Percentiles rank a stretch among this genome's conserved stretches.
These are phyloP conservation scores for Opisthocomus hoazin DNA, from an alignment of 2,113 vertebrate genomes.

Conservation along the genomic window DNA sequence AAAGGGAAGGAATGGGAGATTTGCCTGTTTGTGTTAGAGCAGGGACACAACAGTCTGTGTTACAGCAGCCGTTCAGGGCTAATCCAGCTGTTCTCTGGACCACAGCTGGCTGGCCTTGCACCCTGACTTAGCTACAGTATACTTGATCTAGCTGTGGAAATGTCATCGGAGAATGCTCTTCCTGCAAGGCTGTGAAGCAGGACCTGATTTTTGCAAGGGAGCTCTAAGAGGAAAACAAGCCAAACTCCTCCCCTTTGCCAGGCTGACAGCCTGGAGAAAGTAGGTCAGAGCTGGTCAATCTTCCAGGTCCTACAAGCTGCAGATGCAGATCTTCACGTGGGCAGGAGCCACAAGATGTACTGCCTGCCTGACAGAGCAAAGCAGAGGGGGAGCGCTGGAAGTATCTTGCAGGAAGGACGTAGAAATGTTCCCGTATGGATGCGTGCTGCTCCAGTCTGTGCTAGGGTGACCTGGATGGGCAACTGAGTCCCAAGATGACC, in stretches of 20 bases:
- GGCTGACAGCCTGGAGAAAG: not conserved
- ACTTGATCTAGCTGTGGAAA: not conserved
- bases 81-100: not conserved
- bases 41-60: not conserved
- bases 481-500: not conserved
- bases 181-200: not conserved
- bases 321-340: not conserved
- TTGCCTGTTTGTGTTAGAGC: not conserved
- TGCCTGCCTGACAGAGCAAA: not conserved
- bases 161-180: not conserved
- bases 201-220: not conserved
- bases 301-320: not conserved
- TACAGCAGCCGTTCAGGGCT: not conserved
- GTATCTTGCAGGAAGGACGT: not conserved
- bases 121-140: not conserved
- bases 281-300: conserved; percentile 2
- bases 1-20: not conserved
- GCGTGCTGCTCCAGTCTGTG: not conserved
- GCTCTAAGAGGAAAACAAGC: not conserved
- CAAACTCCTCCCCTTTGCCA: not conserved
- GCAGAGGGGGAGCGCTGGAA: not conserved
- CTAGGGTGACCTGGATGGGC: not conserved
- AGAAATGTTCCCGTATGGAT: not conserved
- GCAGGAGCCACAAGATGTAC: not conserved
- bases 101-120: not conserved